phyloP scores from a whole-genome alignment of 1,140 invertebrate genomes.

The Holcopasites calliopsidis region DNA sequence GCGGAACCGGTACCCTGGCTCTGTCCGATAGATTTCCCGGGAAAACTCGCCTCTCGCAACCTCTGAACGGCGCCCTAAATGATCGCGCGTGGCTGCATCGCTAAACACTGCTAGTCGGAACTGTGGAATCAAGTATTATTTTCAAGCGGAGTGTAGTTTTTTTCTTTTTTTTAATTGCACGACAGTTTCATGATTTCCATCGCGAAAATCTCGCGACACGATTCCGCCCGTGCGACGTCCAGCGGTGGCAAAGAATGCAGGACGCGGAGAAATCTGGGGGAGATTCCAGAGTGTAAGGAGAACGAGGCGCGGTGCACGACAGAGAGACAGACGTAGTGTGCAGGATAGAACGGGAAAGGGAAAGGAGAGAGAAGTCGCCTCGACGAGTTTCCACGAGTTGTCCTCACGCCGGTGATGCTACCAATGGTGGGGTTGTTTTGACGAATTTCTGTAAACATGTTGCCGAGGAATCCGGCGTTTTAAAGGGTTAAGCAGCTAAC shows the following conservation, averaged over 20 bases:
- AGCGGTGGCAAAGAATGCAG: neutral
- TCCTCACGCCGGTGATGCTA: neutral
- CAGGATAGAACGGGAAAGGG: neutral
- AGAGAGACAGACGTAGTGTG: neutral
- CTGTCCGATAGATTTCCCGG: no score
- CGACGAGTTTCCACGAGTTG: conserved; percentile 16
- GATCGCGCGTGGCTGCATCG: no score
- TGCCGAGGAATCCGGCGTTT: conserved; percentile 43
- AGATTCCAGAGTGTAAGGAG: conserved; percentile 23
- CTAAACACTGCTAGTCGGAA: no score
- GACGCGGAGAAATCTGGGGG: conserved; percentile 16
- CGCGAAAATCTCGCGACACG: no score
- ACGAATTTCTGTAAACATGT: conserved; percentile 52
- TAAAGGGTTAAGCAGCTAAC: conserved; percentile 15
- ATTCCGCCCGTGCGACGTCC: neutral
- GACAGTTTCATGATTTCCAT: neutral
- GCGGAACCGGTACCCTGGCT: no score
- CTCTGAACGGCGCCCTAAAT: no score
- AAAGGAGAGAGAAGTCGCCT: conserved; percentile 10
- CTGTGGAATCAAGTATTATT: no score
- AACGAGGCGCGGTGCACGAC: conserved; percentile 1
- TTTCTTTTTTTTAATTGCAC: neutral
- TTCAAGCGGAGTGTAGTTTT: no score
- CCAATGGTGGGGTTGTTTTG: conserved; percentile 41
- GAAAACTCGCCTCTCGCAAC: no score